Conservation (phyloP, 1,140 invertebrate genomes). For the Amphibalanus amphitrite region DNA sequence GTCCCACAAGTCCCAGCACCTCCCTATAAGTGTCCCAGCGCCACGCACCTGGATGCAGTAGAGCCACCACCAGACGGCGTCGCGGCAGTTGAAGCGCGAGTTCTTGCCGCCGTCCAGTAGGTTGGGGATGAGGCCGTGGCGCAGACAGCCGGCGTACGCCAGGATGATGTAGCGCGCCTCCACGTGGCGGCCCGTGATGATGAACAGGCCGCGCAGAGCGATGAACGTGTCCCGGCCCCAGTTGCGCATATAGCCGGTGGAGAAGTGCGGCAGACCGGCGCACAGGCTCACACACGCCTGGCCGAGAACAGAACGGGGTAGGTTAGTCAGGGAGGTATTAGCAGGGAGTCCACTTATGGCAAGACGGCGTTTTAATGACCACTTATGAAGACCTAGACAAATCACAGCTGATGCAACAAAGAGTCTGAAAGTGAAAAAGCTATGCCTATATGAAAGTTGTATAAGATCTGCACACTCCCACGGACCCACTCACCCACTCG, state of each 20-base stretch:
- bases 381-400: too few relatives aligned
- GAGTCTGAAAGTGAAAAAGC: too few relatives aligned
- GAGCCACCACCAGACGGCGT: constrained; percentile 99
- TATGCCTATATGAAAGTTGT: too few relatives aligned
- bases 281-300: neutral
- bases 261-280: constrained; percentile 76
- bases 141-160: constrained; percentile 67
- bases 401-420: too few relatives aligned
- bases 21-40: neutral
- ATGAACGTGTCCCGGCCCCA: constrained; percentile 99
- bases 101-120: constrained; percentile 74
- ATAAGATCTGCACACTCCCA: too few relatives aligned
- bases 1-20: too few relatives aligned
- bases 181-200: constrained; percentile 30
- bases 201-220: constrained; percentile 65
- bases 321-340: too few relatives aligned
- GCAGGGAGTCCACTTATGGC: too few relatives aligned
- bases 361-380: too few relatives aligned
- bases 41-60: constrained; percentile 51
- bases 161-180: constrained; percentile 84
- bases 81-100: constrained; percentile 82
- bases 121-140: constrained; percentile 98
- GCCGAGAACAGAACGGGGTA: too few relatives aligned
- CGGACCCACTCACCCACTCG: too few relatives aligned
- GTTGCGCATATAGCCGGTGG: constrained; percentile 85